phyloP scores from a whole-genome alignment of 2,888 invertebrate genomes.

The Latrodectus elegans region DNA sequence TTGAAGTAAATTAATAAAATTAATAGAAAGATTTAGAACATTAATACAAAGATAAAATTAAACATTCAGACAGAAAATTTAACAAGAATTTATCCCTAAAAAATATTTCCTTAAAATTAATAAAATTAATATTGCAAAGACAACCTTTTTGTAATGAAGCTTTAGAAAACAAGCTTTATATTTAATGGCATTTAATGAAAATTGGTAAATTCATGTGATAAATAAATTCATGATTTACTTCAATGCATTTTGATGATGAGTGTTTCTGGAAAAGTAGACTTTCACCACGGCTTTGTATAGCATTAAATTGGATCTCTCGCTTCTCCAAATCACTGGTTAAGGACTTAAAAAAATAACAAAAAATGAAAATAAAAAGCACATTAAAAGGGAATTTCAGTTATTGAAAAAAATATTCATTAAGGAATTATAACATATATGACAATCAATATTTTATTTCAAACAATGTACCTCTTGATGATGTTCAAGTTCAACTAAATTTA shows the following conservation, averaged over 20 bases:
- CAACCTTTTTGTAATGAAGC: too few relatives aligned
- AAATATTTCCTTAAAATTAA: too few relatives aligned
- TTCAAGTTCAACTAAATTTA: conserved; percentile 92
- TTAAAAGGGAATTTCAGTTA: not conserved
- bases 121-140: too few relatives aligned
- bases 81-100: too few relatives aligned
- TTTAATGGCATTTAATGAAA: too few relatives aligned
- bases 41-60: not conserved
- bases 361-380: not conserved
- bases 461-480: conserved; percentile 91
- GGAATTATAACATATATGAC: not conserved
- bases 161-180: too few relatives aligned
- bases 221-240: conserved; percentile 76
- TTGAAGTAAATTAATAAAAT: not conserved
- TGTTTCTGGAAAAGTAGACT: conserved; percentile 94
- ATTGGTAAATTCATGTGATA: too few relatives aligned
- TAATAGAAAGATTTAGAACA: not conserved
- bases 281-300: conserved; percentile 96
- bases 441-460: not conserved
- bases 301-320: conserved; percentile 95
- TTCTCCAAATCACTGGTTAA: conserved; percentile 97
- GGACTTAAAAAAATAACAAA: conserved; percentile 79
- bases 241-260: conserved; percentile 95
- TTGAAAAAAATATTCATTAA: not conserved
- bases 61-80: not conserved